Conservation (phyloP, 2,888 invertebrate genomes). For the Eucera pruinosa region DNA sequence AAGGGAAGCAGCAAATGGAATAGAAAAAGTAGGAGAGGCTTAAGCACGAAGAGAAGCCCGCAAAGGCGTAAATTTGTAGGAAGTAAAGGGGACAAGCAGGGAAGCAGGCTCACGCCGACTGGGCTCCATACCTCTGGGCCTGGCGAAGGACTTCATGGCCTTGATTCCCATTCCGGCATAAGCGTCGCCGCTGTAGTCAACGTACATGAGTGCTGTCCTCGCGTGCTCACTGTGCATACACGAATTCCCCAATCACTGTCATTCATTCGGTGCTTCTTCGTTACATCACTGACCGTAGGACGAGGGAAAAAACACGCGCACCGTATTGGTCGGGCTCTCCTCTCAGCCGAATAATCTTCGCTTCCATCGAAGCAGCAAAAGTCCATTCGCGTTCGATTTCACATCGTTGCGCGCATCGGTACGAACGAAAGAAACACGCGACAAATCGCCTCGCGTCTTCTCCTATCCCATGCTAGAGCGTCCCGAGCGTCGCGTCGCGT, state of each 20-base stretch:
- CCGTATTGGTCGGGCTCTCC: too few species aligned
- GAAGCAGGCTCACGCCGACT: slow-evolving; percentile 5
- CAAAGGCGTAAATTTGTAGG: slow-evolving; percentile 10
- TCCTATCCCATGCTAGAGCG: slow-evolving; percentile 29
- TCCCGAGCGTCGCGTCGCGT: not conserved
- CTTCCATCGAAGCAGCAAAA: not conserved
- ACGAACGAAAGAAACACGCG: too few species aligned
- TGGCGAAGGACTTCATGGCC: slow-evolving; percentile 94
- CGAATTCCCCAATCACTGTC: slow-evolving; percentile 62
- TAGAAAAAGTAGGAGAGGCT: not conserved
- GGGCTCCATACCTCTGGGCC: slow-evolving; percentile 90
- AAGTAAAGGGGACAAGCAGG: not conserved
- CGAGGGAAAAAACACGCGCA: too few species aligned
- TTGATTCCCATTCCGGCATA: slow-evolving; percentile 93
- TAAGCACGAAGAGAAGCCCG: slow-evolving; percentile 6
- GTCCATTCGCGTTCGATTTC: too few species aligned
- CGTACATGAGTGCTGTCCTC: slow-evolving; percentile 85
- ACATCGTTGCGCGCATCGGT: too few species aligned
- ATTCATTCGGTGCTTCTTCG: slow-evolving; percentile 34
- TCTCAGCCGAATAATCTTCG: not conserved
- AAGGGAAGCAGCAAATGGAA: too few species aligned
- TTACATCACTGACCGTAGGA: slow-evolving; percentile 34
- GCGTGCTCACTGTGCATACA: slow-evolving; percentile 67
- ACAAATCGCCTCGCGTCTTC: slow-evolving; percentile 13
- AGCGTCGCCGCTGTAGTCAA: slow-evolving; percentile 86